These are phyloP conservation scores for Portevinia maculata DNA, from an alignment of 2,888 invertebrate species.

Conservation along the genomic window DNA sequence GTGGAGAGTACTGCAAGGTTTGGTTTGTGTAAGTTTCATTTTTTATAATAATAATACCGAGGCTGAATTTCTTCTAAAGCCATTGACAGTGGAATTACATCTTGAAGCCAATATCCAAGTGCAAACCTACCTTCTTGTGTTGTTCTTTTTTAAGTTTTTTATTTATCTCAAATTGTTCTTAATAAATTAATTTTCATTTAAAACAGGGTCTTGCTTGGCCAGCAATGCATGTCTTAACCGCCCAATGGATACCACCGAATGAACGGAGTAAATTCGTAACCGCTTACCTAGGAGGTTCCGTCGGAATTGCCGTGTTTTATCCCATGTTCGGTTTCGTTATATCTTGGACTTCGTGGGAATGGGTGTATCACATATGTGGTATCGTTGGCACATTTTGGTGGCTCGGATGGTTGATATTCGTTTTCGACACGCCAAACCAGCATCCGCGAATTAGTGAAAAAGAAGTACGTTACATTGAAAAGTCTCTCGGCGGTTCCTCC, in stretches of 20 bases:
- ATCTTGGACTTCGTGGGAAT: slow-evolving; percentile 87
- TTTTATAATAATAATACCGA: too few species aligned
- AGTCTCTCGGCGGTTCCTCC: slow-evolving; percentile 84
- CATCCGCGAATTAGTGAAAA: slow-evolving; percentile 86
- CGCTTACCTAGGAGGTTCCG: slow-evolving; percentile 86
- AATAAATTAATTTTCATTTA: slow-evolving; percentile 75
- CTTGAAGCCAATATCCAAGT: too few species aligned
- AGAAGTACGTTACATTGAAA: slow-evolving; percentile 85
- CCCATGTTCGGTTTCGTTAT: slow-evolving; percentile 88
- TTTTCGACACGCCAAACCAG: slow-evolving; percentile 86
- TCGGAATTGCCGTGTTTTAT: slow-evolving; percentile 87
- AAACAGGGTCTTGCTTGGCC: slow-evolving; percentile 88
- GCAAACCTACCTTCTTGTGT: too few species aligned
- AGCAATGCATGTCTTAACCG: slow-evolving; percentile 90
- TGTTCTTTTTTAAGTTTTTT: too few species aligned
- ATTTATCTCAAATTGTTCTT: too few species aligned
- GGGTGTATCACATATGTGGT: slow-evolving; percentile 88
- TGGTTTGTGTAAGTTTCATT: slow-evolving; percentile 85
- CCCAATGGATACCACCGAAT: slow-evolving; percentile 91
- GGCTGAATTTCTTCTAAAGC: too few species aligned
- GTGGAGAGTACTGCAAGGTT: slow-evolving; percentile 87
- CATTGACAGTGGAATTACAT: too few species aligned
- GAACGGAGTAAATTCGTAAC: slow-evolving; percentile 90
- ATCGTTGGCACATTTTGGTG: slow-evolving; percentile 87
- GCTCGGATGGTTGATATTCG: slow-evolving; percentile 85